Evolutionary conservation across 2,888 invertebrate genomes (phyloP).

Genomic region (Eurytoma californica): DNA sequence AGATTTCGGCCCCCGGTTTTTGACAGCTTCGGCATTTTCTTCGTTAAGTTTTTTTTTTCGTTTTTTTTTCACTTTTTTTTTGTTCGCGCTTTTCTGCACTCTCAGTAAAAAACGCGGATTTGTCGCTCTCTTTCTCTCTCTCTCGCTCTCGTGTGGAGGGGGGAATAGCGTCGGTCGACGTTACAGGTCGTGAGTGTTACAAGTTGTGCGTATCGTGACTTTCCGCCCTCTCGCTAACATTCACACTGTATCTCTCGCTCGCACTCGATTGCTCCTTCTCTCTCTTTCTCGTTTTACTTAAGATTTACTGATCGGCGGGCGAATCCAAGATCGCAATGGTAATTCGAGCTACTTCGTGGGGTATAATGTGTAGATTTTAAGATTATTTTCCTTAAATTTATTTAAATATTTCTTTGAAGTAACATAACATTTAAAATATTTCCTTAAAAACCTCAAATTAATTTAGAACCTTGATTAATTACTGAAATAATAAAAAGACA

Average conservation of each 20-base stretch:
- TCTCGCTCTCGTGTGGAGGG: neutral
- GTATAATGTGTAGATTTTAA: too few species aligned
- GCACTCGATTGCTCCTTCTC: neutral
- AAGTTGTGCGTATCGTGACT: slow-evolving; percentile 54
- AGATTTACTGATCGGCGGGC: too few species aligned
- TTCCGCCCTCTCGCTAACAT: slow-evolving; percentile 28
- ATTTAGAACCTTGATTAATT: too few species aligned
- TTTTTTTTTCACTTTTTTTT: slow-evolving; percentile 24
- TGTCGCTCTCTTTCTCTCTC: neutral
- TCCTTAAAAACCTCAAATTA: too few species aligned
- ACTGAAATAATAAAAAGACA: too few species aligned
- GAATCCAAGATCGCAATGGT: too few species aligned
- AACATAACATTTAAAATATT: too few species aligned
- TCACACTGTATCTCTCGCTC: slow-evolving; percentile 4
- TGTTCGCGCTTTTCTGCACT: slow-evolving; percentile 31
- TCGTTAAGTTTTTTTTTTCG: neutral
- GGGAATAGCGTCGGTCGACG: slow-evolving; percentile 31
- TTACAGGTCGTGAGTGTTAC: slow-evolving; percentile 45
- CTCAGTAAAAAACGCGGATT: slow-evolving; percentile 38
- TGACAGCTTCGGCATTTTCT: neutral
- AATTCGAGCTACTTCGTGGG: too few species aligned
- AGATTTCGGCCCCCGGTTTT: slow-evolving; percentile 9
- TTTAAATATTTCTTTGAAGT: too few species aligned
- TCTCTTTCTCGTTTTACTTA: too few species aligned
- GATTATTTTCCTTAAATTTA: too few species aligned